phyloP scores from a whole-genome alignment of 37 sponge, comb jelly and placozoan species.

The Tethya wilhelma region DNA sequence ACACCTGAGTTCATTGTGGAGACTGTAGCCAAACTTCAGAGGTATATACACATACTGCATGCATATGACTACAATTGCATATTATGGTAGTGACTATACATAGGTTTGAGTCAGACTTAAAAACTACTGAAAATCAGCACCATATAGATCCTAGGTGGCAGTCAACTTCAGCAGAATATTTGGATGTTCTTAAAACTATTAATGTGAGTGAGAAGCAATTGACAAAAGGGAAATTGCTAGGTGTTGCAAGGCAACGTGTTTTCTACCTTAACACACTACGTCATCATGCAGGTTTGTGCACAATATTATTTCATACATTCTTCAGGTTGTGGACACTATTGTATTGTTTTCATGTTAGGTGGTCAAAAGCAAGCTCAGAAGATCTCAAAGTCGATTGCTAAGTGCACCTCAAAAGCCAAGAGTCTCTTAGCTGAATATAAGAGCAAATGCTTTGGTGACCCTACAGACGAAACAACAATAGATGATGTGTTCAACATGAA shows the following conservation, averaged over 20 bases:
- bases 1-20: neutral
- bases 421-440: neutral
- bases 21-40: neutral
- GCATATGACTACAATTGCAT: neutral
- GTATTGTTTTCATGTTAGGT: neutral
- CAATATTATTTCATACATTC: too few relatives aligned
- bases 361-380: neutral
- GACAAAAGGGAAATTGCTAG: neutral
- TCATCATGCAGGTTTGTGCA: slow-evolving; percentile 4
- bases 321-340: neutral
- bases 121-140: neutral
- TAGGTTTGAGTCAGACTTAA: neutral
- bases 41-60: neutral
- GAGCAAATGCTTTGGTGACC: neutral
- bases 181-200: neutral
- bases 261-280: slow-evolving; percentile 9
- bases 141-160: neutral
- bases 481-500: neutral
- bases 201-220: neutral
- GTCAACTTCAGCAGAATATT: neutral
- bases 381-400: neutral
- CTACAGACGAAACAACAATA: neutral
- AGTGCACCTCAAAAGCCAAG: neutral
- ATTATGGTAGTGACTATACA: neutral
- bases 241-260: neutral